Percentiles rank a stretch among this genome's conserved stretches.
Evolutionary conservation across 1,140 invertebrate species (phyloP).

Genomic region (Camponotus vicinus): DNA sequence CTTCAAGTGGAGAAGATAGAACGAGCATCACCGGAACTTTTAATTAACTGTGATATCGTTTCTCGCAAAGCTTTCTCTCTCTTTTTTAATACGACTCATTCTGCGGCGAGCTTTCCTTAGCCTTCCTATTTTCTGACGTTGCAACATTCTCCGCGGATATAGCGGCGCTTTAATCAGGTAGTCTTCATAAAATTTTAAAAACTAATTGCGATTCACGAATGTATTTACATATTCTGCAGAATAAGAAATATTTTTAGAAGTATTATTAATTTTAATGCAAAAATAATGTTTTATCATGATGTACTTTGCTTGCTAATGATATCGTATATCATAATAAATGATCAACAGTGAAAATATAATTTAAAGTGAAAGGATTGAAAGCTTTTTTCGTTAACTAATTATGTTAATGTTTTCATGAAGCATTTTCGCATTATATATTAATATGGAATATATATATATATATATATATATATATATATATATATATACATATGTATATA

Average conservation of each 20-base stretch:
- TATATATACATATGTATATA: too few species aligned
- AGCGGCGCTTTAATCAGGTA: constrained; percentile 37
- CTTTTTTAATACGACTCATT: constrained; percentile 45
- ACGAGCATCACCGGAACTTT: constrained; percentile 38
- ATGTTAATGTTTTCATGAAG: neutral
- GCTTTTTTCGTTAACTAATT: neutral
- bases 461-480: too few species aligned
- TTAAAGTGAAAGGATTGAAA: neutral
- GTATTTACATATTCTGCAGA: constrained; percentile 20
- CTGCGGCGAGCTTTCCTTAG: neutral
- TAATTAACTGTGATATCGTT: constrained; percentile 53
- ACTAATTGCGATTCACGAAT: constrained; percentile 39
- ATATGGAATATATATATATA: neutral
- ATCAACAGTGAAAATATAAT: neutral
- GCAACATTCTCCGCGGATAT: constrained; percentile 32
- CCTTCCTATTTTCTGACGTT: constrained; percentile 10
- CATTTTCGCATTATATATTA: neutral
- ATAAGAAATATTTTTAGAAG: neutral
- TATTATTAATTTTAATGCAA: neutral
- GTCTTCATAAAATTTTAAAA: constrained; percentile 41
- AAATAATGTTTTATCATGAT: constrained; percentile 28
- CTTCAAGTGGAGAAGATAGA: neutral
- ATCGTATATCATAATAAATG: neutral
- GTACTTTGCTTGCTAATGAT: neutral
- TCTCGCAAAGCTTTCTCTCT: constrained; percentile 6